These are phyloP conservation scores for Fragariocoptes setiger DNA, from an alignment of 1,140 invertebrate species.

Conservation along the genomic window DNA sequence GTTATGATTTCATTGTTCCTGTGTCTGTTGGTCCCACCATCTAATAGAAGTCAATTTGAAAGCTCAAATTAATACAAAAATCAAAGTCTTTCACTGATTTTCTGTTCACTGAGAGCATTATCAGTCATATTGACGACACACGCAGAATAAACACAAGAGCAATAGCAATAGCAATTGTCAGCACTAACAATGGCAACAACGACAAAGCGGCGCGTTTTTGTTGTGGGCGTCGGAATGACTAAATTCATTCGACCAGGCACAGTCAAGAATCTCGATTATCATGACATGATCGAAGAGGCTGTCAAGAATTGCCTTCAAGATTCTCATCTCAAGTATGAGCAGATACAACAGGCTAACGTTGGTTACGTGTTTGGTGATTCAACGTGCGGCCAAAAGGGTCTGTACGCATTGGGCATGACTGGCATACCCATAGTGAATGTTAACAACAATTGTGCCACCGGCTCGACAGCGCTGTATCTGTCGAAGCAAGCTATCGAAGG, in stretches of 20 bases:
- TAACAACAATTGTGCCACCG: slow-evolving; percentile 92
- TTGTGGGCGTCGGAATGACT: slow-evolving; percentile 89
- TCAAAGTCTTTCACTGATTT: neutral
- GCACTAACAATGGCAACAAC: neutral
- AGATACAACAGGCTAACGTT: slow-evolving; percentile 56
- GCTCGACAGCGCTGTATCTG: slow-evolving; percentile 58
- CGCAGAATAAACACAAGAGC: neutral
- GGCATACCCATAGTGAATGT: slow-evolving; percentile 95
- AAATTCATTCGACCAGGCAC: slow-evolving; percentile 65
- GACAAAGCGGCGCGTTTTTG: slow-evolving; percentile 31
- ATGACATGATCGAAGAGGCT: slow-evolving; percentile 70
- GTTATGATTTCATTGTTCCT: no score
- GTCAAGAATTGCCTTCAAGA: slow-evolving; percentile 59
- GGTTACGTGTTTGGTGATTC: slow-evolving; percentile 93
- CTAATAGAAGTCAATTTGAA: neutral
- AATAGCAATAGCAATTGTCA: neutral
- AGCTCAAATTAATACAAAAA: neutral
- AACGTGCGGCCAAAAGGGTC: slow-evolving; percentile 63
- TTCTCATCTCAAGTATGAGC: slow-evolving; percentile 39
- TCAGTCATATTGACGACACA: neutral
- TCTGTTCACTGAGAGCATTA: neutral
- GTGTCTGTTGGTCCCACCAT: no score
- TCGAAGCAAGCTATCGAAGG: slow-evolving; percentile 64
- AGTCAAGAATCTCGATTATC: slow-evolving; percentile 55
- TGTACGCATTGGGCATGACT: slow-evolving; percentile 79